Base-by-base conservation (phyloP, 2,888 invertebrate species). In the Lumbricus terrestris region DNA sequence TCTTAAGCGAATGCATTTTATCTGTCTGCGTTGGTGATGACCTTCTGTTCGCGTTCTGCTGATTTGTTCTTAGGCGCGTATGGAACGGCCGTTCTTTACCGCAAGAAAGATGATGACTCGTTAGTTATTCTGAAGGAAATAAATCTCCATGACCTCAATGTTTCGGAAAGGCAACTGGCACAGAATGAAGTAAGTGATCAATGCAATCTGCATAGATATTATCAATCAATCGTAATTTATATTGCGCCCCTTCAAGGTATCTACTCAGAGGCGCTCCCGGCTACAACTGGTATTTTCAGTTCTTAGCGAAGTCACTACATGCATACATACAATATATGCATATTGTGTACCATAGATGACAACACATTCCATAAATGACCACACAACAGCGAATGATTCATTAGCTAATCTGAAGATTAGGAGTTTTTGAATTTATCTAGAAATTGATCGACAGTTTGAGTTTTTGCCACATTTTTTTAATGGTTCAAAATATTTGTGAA, bases 71-170 rank as follows among this genome's bases (percentile, higher is more conserved):
- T 91, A 95, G 96, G 96, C 20, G 97, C 97, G 0, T 97, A 97
- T 94, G 97, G 97, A 11, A 96, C 96, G 23, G 97, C 97, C 15
- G 96, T 96, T 1, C 94, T 97, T 29, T 97, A 97, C 94, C 95
- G 96, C 40, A 96, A 96, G 89, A 96, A 96, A 92, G 95, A 96
- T 69, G 97, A 97, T 93, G 96, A 96, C 89, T 96, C 96, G 90
- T 94, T 96, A 82, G 96, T 97, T 34, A 97, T 97, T 6, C 96
- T 97, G 90, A 97, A 97, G 93, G 97, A 97, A 94, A 96, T 97
- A 89, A 96, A 96, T 94, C 96, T 97, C 94, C 96, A 96, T 92
- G 96, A 97, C 92, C 94, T 97, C 91, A 96, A 96, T n/a, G 96
- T 96, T 0, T 94, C 96, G 0, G 97, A 97, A 93, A 95, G 96